These are phyloP conservation scores for Amyelois transitella DNA, from an alignment of 1,140 invertebrate genomes.

Conservation along the genomic window DNA sequence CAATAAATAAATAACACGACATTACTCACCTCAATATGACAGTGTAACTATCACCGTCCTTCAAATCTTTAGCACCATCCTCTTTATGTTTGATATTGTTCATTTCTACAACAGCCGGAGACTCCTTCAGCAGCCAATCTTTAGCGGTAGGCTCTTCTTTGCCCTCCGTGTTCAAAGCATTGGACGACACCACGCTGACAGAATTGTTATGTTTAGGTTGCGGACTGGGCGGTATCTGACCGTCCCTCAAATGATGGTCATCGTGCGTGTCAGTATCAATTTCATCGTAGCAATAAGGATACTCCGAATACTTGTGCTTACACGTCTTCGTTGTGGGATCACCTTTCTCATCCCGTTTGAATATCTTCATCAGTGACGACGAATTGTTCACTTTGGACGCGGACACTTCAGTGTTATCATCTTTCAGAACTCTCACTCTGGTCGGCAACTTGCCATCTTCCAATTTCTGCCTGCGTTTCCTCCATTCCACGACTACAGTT, in stretches of 20 bases:
- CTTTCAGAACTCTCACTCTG: conserved; percentile 79
- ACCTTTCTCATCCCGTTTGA: conserved; percentile 60
- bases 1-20: neutral
- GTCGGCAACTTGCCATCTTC: conserved; percentile 77
- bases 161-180: conserved; percentile 51
- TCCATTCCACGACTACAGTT: conserved; percentile 86
- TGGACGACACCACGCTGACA: conserved; percentile 66
- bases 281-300: conserved; percentile 89
- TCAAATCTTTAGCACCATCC: conserved; percentile 62
- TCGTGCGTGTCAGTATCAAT: conserved; percentile 82
- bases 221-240: conserved; percentile 54
- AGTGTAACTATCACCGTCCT: conserved; percentile 79
- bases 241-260: conserved; percentile 72
- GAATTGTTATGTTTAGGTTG: conserved; percentile 59
- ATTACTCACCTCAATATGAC: conserved; percentile 75
- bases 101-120: conserved; percentile 56
- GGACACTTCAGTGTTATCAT: conserved; percentile 71
- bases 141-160: conserved; percentile 65
- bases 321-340: conserved; percentile 81
- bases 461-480: conserved; percentile 78
- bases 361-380: conserved; percentile 59
- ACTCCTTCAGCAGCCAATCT: conserved; percentile 63
- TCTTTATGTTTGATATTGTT: conserved; percentile 68
- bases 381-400: conserved; percentile 64
- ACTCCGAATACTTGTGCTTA: conserved; percentile 89